Base-by-base conservation (phyloP, 2,797 vertebrate genomes). In the Lemur catta region DNA sequence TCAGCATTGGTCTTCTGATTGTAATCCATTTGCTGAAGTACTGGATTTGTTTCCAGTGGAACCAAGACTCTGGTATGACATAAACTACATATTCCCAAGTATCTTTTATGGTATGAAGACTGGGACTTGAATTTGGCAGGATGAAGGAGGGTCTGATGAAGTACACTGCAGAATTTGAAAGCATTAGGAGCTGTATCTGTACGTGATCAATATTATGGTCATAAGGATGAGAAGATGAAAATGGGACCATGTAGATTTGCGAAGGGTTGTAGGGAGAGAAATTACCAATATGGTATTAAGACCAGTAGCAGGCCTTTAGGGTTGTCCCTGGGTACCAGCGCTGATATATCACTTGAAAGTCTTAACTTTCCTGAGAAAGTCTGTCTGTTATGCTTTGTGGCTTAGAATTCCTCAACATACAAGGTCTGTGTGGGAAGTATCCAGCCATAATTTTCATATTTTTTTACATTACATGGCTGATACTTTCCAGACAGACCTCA, bases 31-130 rank as follows among this genome's bases (percentile, higher is more conserved):
- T 90, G 38, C 71, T 50, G 20, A 76, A 76, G n/a, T n/a, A 61
- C 12, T 74, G 52, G 30, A 6, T 38, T 74, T 95, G 26, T 78
- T 69, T 7, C 84, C 38, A 76, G 65, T 50, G 61, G 41, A 71
- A n/a, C 33, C 11, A 48, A 86, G 50, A 94, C 35, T 87, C 65
- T 89, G 41, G 35, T 30, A 75, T 76, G 67, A 75, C 10, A 84
- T 24, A 63, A 95, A 57, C 84, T 80, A 69, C 2, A 28, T 80
- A 86, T 94, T 94, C 76, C 67, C 74, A 69, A 90, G 57, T 72
- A 78, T 35, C 13, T 20, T 88, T 84, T 80, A 63, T 52, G 61
- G n/a, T 71, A 50, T 48, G 33, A 95, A 79, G 46, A 41, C 11
- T 55, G 43, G 57, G 28, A 33, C 35, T 46, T 84, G 78, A 67